These are phyloP conservation scores for Calephelis nemesis DNA, from an alignment of 1,140 invertebrate species.

Conservation along the genomic window DNA sequence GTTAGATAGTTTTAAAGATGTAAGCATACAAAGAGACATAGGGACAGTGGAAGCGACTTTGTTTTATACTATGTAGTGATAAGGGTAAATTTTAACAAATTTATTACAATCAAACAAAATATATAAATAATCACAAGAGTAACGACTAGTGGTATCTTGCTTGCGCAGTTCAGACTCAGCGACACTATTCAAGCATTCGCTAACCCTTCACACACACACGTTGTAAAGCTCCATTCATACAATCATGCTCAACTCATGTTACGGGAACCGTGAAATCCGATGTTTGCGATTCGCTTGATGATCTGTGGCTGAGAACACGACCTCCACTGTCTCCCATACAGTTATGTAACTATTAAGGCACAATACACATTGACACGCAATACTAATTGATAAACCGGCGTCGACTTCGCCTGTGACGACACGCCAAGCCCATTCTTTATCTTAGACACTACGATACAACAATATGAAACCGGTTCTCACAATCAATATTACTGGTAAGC, in stretches of 20 bases:
- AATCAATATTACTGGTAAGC: slow-evolving; percentile 15
- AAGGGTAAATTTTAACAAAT: no score
- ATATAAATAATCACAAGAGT: no score
- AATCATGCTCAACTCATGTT: slow-evolving; percentile 55
- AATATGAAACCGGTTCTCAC: slow-evolving; percentile 50
- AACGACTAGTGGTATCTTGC: not conserved
- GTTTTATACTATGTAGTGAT: no score
- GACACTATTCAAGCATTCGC: slow-evolving; percentile 15
- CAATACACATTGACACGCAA: slow-evolving; percentile 59
- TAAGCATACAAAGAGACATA: no score
- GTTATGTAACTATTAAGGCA: slow-evolving; percentile 59
- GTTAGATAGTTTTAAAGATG: no score
- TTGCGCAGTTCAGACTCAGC: slow-evolving; percentile 40
- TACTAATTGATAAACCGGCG: slow-evolving; percentile 46
- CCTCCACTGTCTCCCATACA: slow-evolving; percentile 51
- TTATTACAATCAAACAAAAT: no score
- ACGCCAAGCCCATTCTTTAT: slow-evolving; percentile 39
- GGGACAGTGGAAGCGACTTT: no score
- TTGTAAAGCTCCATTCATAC: slow-evolving; percentile 42
- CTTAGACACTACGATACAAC: slow-evolving; percentile 36
- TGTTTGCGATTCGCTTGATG: slow-evolving; percentile 52
- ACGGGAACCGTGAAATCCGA: slow-evolving; percentile 61
- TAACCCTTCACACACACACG: slow-evolving; percentile 22
- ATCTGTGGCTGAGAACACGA: slow-evolving; percentile 54
- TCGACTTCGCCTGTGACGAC: slow-evolving; percentile 21